These are phyloP conservation scores for Trachythela sp. DNA, from an alignment of 64 coral and sea anemone species.

Conservation along the genomic window DNA sequence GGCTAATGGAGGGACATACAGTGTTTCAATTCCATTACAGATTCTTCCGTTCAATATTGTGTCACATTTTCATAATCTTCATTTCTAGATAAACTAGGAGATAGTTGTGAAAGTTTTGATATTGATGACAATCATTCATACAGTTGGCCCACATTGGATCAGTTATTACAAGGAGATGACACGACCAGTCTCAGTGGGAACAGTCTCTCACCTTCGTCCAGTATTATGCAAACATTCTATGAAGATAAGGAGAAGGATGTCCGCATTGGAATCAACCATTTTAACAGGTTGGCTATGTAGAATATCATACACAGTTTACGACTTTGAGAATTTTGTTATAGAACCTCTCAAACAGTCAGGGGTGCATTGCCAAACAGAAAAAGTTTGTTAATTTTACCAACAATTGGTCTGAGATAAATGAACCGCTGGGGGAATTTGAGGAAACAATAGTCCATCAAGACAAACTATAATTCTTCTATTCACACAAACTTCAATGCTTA, in stretches of 20 bases:
- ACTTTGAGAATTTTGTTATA: not conserved
- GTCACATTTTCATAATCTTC: not conserved
- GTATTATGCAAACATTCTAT: slow-evolving; percentile 12
- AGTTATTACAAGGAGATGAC: slow-evolving; percentile 20
- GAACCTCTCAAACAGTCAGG: no score
- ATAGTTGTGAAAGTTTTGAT: not conserved
- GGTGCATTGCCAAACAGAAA: no score
- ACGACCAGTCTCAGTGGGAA: not conserved
- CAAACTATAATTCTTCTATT: no score
- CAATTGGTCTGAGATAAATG: no score
- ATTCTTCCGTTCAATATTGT: no score
- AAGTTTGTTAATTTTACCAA: no score
- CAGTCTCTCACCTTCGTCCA: not conserved
- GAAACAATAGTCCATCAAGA: no score
- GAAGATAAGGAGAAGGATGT: slow-evolving; percentile 21
- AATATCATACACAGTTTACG: not conserved
- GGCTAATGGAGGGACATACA: no score
- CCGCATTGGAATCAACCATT: slow-evolving; percentile 93
- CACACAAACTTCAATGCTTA: no score
- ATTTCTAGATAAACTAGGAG: not conserved
- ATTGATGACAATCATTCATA: slow-evolving; percentile 9
- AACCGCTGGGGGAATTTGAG: no score
- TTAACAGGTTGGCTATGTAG: slow-evolving; percentile 65
- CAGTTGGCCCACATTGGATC: slow-evolving; percentile 57
- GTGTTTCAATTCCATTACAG: no score